These are phyloP conservation scores for Momotus momota DNA, from an alignment of 2,797 vertebrate genomes.

Conservation along the genomic window DNA sequence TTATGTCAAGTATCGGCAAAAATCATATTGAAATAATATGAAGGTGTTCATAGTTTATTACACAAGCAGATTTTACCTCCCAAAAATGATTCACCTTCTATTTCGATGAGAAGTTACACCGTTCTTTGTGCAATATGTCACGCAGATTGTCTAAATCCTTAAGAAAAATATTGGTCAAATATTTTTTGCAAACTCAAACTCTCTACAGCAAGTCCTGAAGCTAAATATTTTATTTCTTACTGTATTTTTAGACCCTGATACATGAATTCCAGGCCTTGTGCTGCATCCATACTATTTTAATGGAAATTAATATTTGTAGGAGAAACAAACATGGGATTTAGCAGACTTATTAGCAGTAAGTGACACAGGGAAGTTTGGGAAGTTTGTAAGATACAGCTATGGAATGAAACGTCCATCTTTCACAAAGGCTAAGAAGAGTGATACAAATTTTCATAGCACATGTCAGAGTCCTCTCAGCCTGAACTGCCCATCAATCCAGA, in stretches of 20 bases:
- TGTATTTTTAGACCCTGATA: not conserved
- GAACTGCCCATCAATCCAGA: conserved; percentile 70
- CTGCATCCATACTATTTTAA: not conserved
- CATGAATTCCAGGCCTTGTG: not conserved
- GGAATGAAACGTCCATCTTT: conserved; percentile 82
- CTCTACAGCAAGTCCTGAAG: not conserved
- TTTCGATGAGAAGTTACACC: conserved; percentile 48
- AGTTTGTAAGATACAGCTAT: conserved; percentile 10
- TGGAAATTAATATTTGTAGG: not conserved
- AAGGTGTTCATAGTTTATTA: not conserved
- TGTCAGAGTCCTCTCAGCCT: conserved; percentile 75
- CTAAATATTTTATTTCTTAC: conserved; percentile 36
- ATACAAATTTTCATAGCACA: conserved; percentile 75
- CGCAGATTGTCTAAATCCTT: not conserved
- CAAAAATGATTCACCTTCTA: conserved; percentile 36
- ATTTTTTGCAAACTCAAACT: not conserved
- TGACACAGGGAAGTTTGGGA: not conserved
- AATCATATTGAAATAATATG: not conserved
- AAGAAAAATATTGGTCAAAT: conserved; percentile 27
- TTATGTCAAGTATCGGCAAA: not conserved
- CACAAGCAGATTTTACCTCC: conserved; percentile 4
- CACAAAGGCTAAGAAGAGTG: conserved; percentile 81
- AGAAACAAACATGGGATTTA: not conserved
- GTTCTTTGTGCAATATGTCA: conserved; percentile 7
- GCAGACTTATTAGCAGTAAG: not conserved